Percentiles rank a stretch among this genome's conserved stretches.
Conservation (phyloP, 2,888 invertebrate genomes). For the Spodoptera exigua region DNA sequence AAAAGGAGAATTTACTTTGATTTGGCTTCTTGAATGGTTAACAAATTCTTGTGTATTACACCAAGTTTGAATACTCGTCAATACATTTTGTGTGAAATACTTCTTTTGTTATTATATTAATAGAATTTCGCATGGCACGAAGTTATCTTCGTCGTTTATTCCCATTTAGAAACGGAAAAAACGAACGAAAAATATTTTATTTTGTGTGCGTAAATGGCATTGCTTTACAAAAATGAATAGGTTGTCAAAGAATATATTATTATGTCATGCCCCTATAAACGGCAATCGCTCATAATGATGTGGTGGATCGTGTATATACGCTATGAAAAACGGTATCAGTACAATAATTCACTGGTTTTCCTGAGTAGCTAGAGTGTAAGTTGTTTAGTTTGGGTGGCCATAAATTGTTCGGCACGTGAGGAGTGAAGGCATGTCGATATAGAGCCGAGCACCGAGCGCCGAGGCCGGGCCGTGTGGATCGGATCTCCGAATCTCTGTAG, state of each 20-base stretch:
- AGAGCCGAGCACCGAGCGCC: slow-evolving; percentile 26
- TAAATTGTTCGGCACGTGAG: slow-evolving; percentile 68
- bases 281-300: too few relatives aligned
- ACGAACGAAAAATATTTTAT: too few relatives aligned
- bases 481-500: slow-evolving; percentile 66
- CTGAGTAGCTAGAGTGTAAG: slow-evolving; percentile 30
- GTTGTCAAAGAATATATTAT: too few relatives aligned
- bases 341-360: too few relatives aligned
- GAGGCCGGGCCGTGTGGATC: slow-evolving; percentile 45
- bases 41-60: slow-evolving; percentile 42
- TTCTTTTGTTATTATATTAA: slow-evolving; percentile 34
- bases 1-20: slow-evolving; percentile 68
- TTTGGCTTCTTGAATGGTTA: slow-evolving; percentile 60
- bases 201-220: too few relatives aligned
- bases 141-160: slow-evolving; percentile 45
- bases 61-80: slow-evolving; percentile 43
- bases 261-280: too few relatives aligned
- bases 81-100: slow-evolving; percentile 33
- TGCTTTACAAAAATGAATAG: too few relatives aligned
- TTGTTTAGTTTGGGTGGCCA: slow-evolving; percentile 63
- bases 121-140: slow-evolving; percentile 25
- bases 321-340: too few relatives aligned
- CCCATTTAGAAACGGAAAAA: slow-evolving; percentile 5
- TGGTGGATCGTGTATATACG: too few relatives aligned
- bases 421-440: slow-evolving; percentile 62